A percentile compares a stretch with the other conserved stretches of the same genome.
These are phyloP conservation scores for Eupeodes latifasciatus DNA, from an alignment of 2,888 invertebrate genomes.

Conservation along the genomic window DNA sequence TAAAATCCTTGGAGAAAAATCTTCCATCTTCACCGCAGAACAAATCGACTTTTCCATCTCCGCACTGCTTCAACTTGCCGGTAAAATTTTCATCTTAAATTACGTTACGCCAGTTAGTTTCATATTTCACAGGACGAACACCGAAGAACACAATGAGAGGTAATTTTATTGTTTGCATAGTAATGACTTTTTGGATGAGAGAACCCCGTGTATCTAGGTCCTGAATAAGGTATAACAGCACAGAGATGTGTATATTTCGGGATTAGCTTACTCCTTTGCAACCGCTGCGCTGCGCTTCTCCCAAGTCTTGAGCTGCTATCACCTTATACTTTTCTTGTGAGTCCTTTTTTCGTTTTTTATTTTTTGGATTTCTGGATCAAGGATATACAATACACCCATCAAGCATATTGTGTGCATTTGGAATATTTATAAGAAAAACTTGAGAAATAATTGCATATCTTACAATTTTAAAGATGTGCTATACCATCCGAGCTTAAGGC, in stretches of 20 bases:
- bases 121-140: slow-evolving; percentile 54
- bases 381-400: neutral
- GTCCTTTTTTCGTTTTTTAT: neutral
- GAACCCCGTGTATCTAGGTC: neutral
- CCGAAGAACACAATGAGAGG: slow-evolving; percentile 71
- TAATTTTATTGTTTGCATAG: slow-evolving; percentile 77
- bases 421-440: slow-evolving; percentile 77
- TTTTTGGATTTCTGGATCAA: neutral
- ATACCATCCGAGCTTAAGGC: slow-evolving; percentile 48
- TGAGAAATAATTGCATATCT: slow-evolving; percentile 83
- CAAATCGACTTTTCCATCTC: slow-evolving; percentile 1
- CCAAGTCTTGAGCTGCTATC: neutral
- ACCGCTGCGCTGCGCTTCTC: neutral
- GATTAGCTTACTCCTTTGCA: slow-evolving; percentile 51
- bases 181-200: slow-evolving; percentile 71
- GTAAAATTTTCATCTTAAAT: slow-evolving; percentile 66
- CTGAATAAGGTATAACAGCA: neutral
- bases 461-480: slow-evolving; percentile 81
- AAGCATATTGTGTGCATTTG: slow-evolving; percentile 61
- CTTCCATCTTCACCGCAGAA: neutral
- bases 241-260: slow-evolving; percentile 69
- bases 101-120: slow-evolving; percentile 62
- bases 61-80: slow-evolving; percentile 12
- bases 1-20: slow-evolving; percentile 49
- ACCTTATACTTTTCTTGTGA: slow-evolving; percentile 29